Conservation (phyloP, 2,888 invertebrate species). For the Anthophora plumipes region DNA sequence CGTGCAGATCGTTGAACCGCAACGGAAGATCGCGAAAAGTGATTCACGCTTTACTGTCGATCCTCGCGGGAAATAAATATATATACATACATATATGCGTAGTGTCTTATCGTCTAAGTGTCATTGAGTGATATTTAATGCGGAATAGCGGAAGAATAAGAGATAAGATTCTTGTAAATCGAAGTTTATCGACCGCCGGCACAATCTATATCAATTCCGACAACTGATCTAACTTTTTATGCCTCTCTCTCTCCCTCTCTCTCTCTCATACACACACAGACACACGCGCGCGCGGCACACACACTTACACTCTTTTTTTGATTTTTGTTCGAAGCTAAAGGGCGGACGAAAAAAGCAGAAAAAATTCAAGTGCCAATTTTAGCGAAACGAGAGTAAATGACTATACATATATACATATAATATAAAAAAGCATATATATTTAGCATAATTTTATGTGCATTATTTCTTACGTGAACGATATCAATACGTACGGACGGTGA, state of each 20-base stretch:
- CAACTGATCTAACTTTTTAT: conserved; percentile 24
- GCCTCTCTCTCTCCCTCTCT: conserved; percentile 14
- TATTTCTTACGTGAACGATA: conserved; percentile 60
- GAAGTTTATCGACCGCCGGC: conserved; percentile 3
- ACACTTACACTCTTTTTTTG: no score
- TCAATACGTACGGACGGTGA: conserved; percentile 22
- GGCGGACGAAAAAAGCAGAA: conserved; percentile 44
- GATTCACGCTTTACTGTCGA: conserved; percentile 41
- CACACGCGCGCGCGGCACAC: no score
- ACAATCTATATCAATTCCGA: not conserved
- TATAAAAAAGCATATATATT: conserved; percentile 38
- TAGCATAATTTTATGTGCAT: conserved; percentile 65
- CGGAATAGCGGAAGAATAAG: conserved; percentile 4
- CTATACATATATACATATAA: conserved; percentile 68
- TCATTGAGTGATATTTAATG: conserved; percentile 44
- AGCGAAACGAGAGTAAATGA: conserved; percentile 75
- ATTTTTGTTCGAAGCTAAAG: conserved; percentile 33
- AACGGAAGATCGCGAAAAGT: conserved; percentile 16
- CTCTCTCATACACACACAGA: no score
- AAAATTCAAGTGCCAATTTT: conserved; percentile 80
- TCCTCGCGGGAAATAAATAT: not conserved
- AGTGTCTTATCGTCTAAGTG: conserved; percentile 54
- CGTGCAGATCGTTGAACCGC: conserved; percentile 25
- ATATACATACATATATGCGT: conserved; percentile 15
- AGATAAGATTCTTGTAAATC: conserved; percentile 19